Evolutionary conservation across 2,113 vertebrate species (phyloP).

Genomic region (human (Homo sapiens)): DNA sequence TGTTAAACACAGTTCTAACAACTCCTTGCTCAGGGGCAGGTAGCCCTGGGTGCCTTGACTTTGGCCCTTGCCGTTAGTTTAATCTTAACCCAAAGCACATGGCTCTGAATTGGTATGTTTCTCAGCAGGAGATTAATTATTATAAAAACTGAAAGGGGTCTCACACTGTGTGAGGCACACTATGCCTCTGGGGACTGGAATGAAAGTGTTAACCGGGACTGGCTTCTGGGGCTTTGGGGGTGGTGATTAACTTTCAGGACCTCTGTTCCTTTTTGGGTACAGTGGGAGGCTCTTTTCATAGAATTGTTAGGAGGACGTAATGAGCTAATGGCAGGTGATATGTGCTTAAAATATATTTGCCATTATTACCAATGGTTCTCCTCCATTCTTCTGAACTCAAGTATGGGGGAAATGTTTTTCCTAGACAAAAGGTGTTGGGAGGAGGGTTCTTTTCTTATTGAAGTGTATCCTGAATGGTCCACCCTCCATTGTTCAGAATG

Average conservation of each 20-base stretch:
- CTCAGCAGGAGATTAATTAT: background rate
- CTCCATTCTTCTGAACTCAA: background rate
- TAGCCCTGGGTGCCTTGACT: background rate
- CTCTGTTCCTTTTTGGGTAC: background rate
- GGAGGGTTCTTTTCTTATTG: background rate
- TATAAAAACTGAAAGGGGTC: background rate
- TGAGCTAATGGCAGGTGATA: background rate
- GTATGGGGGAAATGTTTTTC: background rate
- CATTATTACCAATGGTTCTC: background rate
- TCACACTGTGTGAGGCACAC: background rate
- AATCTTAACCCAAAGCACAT: background rate
- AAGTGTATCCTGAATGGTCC: background rate
- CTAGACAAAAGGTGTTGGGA: background rate
- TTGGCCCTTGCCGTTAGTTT: background rate
- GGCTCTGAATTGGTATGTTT: background rate
- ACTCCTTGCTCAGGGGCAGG: background rate
- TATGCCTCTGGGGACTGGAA: background rate
- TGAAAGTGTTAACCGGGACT: background rate
- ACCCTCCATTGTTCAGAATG: background rate
- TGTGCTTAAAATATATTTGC: background rate
- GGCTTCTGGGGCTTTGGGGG: background rate
- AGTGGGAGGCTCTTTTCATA: background rate
- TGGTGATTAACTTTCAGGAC: background rate
- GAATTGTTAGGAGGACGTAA: background rate
- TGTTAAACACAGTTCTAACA: background rate